These are phyloP conservation scores for Drosophila siamana DNA, from an alignment of 2,888 invertebrate genomes.

Conservation along the genomic window DNA sequence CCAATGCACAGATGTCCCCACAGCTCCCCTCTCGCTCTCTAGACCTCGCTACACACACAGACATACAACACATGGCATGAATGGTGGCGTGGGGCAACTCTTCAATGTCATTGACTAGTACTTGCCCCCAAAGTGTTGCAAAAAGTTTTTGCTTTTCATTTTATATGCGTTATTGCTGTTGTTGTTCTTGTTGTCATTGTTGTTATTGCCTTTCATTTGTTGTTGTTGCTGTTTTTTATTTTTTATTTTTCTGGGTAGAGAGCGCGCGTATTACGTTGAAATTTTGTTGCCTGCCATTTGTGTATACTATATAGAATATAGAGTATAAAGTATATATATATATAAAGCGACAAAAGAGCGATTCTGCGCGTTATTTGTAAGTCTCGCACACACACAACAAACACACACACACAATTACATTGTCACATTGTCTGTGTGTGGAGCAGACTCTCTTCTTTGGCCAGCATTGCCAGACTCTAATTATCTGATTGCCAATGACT, in stretches of 20 bases:
- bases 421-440: slow-evolving; percentile 21
- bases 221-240: slow-evolving; percentile 24
- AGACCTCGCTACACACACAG: neutral
- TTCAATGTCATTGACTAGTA: slow-evolving; percentile 75
- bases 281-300: slow-evolving; percentile 63
- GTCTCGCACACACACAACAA: slow-evolving; percentile 30
- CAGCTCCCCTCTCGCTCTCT: neutral
- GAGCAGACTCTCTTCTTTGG: slow-evolving; percentile 41
- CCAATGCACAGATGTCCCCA: slow-evolving; percentile 24
- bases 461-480: slow-evolving; percentile 70
- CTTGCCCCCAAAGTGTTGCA: slow-evolving; percentile 74
- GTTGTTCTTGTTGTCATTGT: slow-evolving; percentile 32
- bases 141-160: slow-evolving; percentile 61
- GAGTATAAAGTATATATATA: slow-evolving; percentile 30
- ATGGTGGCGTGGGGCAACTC: slow-evolving; percentile 34
- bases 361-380: slow-evolving; percentile 67
- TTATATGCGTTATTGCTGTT: slow-evolving; percentile 33
- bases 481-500: slow-evolving; percentile 75
- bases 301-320: slow-evolving; percentile 52
- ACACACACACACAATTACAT: slow-evolving; percentile 5
- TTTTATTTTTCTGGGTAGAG: slow-evolving; percentile 26
- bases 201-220: slow-evolving; percentile 30
- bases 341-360: slow-evolving; percentile 67
- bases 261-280: slow-evolving; percentile 54
- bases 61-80: slow-evolving; percentile 3